These are phyloP conservation scores for Aphidoletes aphidimyza DNA, from an alignment of 2,888 invertebrate genomes.

Conservation along the genomic window DNA sequence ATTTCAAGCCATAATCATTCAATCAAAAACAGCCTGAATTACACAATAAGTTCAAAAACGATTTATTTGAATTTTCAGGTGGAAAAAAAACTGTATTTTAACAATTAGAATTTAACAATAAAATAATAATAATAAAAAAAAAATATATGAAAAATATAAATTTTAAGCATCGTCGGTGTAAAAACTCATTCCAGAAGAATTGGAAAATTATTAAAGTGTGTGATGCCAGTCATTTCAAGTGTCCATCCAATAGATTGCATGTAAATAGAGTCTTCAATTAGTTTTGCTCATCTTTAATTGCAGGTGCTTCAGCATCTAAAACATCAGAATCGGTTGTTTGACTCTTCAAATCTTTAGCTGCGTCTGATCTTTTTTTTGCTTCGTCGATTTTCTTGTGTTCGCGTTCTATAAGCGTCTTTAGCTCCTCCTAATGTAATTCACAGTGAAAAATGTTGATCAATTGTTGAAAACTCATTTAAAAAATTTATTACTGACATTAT, in stretches of 20 bases:
- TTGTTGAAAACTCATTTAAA: slow-evolving; percentile 11
- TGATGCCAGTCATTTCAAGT: background rate
- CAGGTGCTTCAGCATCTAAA: background rate
- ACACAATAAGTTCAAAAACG: too few species aligned
- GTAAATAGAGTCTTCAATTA: background rate
- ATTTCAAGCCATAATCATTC: too few species aligned
- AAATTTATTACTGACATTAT: background rate
- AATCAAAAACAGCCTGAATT: too few species aligned
- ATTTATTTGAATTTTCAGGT: too few species aligned
- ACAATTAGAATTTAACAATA: background rate
- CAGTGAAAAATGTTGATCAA: slow-evolving; percentile 47
- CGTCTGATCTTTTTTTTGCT: background rate
- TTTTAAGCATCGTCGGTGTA: background rate
- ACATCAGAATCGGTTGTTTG: too few species aligned
- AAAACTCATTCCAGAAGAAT: background rate
- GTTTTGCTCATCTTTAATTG: background rate
- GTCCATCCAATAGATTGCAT: background rate
- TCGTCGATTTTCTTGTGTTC: slow-evolving; percentile 71
- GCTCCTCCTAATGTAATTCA: slow-evolving; percentile 70
- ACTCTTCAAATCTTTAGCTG: too few species aligned
- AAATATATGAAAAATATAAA: background rate
- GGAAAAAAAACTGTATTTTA: background rate
- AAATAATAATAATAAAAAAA: background rate
- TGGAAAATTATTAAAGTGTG: background rate
- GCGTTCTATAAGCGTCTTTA: slow-evolving; percentile 69